Percentiles rank a stretch among this genome's conserved stretches.
Conservation (phyloP, 2,888 invertebrate genomes). For the Chrysolina americana region DNA sequence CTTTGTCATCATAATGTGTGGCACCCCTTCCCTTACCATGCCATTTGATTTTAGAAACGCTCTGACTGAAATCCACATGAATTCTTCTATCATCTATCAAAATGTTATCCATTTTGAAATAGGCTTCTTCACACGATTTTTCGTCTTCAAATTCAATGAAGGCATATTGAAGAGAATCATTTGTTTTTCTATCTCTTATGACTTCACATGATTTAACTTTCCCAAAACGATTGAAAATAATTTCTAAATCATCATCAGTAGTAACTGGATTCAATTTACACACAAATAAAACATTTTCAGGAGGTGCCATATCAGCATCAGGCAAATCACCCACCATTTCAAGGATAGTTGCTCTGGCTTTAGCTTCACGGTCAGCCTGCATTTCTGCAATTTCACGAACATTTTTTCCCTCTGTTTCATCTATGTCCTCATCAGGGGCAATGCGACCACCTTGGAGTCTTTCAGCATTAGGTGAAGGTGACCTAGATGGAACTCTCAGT, state of each 20-base stretch:
- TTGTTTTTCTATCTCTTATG: slow-evolving; percentile 92
- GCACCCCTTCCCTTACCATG: slow-evolving; percentile 89
- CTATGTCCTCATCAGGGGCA: slow-evolving; percentile 93
- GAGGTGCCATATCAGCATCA: slow-evolving; percentile 97
- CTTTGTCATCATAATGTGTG: slow-evolving; percentile 71
- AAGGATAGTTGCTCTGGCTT: slow-evolving; percentile 95
- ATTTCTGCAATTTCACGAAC: slow-evolving; percentile 89
- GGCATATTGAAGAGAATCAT: slow-evolving; percentile 97
- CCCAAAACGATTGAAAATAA: slow-evolving; percentile 97
- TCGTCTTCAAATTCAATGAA: slow-evolving; percentile 97
- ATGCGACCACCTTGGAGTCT: slow-evolving; percentile 86
- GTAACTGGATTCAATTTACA: slow-evolving; percentile 99
- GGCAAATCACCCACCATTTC: slow-evolving; percentile 99
- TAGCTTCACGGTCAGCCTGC: slow-evolving; percentile 92
- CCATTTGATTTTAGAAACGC: slow-evolving; percentile 95
- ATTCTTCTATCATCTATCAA: slow-evolving; percentile 98
- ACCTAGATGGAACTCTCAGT: slow-evolving; percentile 83
- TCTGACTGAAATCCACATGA: slow-evolving; percentile 99
- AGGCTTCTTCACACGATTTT: slow-evolving; percentile 96
- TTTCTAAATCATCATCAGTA: slow-evolving; percentile 96
- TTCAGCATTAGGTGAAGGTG: slow-evolving; percentile 91
- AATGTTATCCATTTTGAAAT: slow-evolving; percentile 99
- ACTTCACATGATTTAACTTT: slow-evolving; percentile 95
- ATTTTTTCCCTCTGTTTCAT: slow-evolving; percentile 89
- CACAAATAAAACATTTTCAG: slow-evolving; percentile 98